Evolutionary conservation across 2,888 invertebrate genomes (phyloP).

Genomic region (Lasius fuliginosus): DNA sequence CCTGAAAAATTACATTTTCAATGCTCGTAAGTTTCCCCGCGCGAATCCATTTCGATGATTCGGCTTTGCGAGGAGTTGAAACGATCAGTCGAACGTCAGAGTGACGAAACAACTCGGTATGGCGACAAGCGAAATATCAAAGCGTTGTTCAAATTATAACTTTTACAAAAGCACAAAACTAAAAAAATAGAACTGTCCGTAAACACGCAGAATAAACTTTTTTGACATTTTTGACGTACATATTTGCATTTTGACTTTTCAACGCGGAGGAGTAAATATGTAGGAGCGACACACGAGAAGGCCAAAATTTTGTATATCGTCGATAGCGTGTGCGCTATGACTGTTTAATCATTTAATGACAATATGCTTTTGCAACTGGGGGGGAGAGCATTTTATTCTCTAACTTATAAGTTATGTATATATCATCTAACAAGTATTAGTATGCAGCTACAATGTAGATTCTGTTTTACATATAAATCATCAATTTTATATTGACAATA

Average conservation of each 20-base stretch:
- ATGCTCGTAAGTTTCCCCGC: slow-evolving; percentile 9
- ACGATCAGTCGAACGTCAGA: neutral
- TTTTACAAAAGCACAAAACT: slow-evolving; percentile 18
- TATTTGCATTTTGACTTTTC: slow-evolving; percentile 13
- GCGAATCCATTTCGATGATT: slow-evolving; percentile 8
- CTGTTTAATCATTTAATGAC: slow-evolving; percentile 1
- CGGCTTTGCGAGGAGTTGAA: neutral
- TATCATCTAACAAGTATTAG: neutral
- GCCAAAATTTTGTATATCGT: neutral
- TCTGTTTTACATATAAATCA: neutral
- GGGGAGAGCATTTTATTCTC: neutral
- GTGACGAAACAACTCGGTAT: slow-evolving; percentile 8
- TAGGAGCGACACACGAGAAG: neutral
- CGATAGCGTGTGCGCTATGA: neutral
- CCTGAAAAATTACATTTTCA: slow-evolving; percentile 21
- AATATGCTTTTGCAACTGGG: neutral
- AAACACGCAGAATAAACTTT: slow-evolving; percentile 40
- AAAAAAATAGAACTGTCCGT: slow-evolving; percentile 16
- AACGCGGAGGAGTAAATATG: neutral
- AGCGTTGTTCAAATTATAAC: slow-evolving; percentile 43
- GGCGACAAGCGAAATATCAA: slow-evolving; percentile 17
- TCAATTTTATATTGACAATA: neutral
- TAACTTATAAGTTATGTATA: neutral
- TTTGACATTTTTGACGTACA: slow-evolving; percentile 25
- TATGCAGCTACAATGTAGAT: neutral